Conservation (phyloP, 2,797 vertebrate species). For the Pangasius krempfi region DNA sequence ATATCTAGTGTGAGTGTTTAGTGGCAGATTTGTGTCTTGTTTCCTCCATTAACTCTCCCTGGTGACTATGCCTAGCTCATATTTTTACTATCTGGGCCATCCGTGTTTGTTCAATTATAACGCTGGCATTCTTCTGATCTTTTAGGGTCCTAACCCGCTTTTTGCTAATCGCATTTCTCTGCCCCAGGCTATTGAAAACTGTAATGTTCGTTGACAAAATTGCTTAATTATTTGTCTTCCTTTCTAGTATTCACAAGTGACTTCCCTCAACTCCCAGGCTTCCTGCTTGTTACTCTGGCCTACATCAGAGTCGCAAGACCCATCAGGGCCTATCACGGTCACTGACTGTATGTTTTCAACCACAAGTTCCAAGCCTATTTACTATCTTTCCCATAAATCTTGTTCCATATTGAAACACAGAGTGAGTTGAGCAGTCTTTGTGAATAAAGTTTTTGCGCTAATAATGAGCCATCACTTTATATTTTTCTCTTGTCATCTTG, state of each 20-base stretch:
- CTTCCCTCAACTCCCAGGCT: slow-evolving; percentile 41
- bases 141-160: slow-evolving; percentile 61
- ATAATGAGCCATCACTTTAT: neutral
- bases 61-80: slow-evolving; percentile 51
- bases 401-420: neutral
- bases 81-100: slow-evolving; percentile 60
- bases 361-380: neutral
- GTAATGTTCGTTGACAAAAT: slow-evolving; percentile 60
- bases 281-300: slow-evolving; percentile 54
- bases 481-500: neutral
- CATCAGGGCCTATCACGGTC: neutral
- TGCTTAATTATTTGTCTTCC: slow-evolving; percentile 61
- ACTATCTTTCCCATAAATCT: neutral
- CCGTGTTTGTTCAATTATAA: slow-evolving; percentile 62
- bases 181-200: slow-evolving; percentile 69
- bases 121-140: slow-evolving; percentile 50
- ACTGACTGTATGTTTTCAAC: neutral
- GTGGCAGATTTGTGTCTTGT: slow-evolving; percentile 53
- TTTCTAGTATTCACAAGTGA: slow-evolving; percentile 61
- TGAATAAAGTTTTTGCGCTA: neutral
- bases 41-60: slow-evolving; percentile 51
- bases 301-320: slow-evolving; percentile 47
- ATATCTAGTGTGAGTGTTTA: slow-evolving; percentile 39
- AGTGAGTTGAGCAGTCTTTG: neutral
- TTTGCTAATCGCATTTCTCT: slow-evolving; percentile 66